phyloP scores from a whole-genome alignment of 2,113 vertebrate species.

The Semicossyphus pulcher region DNA sequence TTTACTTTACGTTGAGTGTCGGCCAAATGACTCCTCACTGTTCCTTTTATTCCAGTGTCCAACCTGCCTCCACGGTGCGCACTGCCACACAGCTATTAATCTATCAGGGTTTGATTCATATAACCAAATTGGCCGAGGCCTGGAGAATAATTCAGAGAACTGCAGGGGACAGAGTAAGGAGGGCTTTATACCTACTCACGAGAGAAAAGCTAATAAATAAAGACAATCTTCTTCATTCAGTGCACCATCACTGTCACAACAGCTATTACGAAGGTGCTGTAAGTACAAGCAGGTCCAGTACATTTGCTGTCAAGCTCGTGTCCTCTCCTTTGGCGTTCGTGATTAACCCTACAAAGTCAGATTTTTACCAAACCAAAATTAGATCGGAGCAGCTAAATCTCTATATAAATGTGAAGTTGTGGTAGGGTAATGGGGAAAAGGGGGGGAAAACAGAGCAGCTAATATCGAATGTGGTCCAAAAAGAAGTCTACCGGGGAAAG shows the following conservation, averaged over 20 bases:
- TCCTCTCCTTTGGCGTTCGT: slow-evolving; percentile 6
- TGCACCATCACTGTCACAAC: slow-evolving; percentile 59
- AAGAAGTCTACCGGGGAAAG: not conserved
- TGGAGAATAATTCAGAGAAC: slow-evolving; percentile 53
- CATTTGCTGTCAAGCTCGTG: slow-evolving; percentile 17
- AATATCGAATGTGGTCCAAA: not conserved
- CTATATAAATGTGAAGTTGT: not conserved
- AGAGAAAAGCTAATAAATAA: slow-evolving; percentile 67
- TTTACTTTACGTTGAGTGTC: slow-evolving; percentile 58
- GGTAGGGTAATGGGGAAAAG: slow-evolving; percentile 1
- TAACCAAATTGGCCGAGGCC: slow-evolving; percentile 68
- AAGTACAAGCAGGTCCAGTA: slow-evolving; percentile 26
- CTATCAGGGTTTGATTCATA: slow-evolving; percentile 58
- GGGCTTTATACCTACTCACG: slow-evolving; percentile 24
- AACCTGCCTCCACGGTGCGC: slow-evolving; percentile 22
- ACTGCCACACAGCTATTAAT: slow-evolving; percentile 62
- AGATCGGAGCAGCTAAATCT: too few relatives aligned
- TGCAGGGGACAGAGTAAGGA: slow-evolving; percentile 25
- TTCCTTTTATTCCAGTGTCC: slow-evolving; percentile 47
- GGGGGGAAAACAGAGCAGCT: not conserved
- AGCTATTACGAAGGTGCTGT: slow-evolving; percentile 30
- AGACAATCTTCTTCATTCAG: slow-evolving; percentile 37
- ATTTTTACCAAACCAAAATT: too few relatives aligned
- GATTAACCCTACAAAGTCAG: not conserved
- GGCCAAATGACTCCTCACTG: slow-evolving; percentile 64